phyloP scores from a whole-genome alignment of 53 echinoderm and acorn worm species.

The Astropecten irregularis region DNA sequence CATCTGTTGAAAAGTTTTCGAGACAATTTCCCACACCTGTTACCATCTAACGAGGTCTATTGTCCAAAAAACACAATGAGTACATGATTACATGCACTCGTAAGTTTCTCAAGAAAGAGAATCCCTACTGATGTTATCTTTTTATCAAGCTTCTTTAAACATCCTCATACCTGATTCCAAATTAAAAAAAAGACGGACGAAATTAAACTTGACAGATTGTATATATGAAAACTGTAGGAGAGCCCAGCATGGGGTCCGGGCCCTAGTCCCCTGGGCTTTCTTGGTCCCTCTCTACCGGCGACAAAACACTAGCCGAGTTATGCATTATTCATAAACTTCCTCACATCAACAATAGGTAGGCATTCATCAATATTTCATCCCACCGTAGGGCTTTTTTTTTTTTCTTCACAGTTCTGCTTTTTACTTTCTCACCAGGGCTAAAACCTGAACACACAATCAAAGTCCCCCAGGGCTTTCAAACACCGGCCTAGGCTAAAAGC shows the following conservation, averaged over 20 bases:
- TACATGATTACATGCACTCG: too few relatives aligned
- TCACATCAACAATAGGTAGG: constrained; percentile 22
- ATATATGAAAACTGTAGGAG: too few relatives aligned
- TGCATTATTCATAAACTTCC: constrained; percentile 57
- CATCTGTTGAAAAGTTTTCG: too few relatives aligned
- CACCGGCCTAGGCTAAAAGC: constrained; percentile 47
- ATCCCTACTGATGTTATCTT: too few relatives aligned
- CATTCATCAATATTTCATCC: constrained; percentile 41
- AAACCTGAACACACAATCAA: constrained; percentile 61
- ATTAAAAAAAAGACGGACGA: too few relatives aligned
- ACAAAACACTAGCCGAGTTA: constrained; percentile 24
- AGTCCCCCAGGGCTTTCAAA: constrained; percentile 33
- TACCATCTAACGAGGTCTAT: too few relatives aligned
- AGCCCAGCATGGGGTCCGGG: constrained; percentile 3
- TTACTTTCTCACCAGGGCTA: constrained; percentile 43
- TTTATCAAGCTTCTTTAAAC: too few relatives aligned
- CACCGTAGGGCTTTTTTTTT: constrained; percentile 35
- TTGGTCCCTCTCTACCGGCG: background rate
- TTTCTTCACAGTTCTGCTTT: background rate
- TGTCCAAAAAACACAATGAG: too few relatives aligned
- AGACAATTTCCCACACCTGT: too few relatives aligned
- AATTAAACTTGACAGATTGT: too few relatives aligned
- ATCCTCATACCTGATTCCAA: too few relatives aligned
- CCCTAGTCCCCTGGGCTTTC: background rate
- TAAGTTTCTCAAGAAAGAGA: too few relatives aligned